Conservation (phyloP, 2,113 vertebrate genomes). For the Telmatochromis brichardi region DNA sequence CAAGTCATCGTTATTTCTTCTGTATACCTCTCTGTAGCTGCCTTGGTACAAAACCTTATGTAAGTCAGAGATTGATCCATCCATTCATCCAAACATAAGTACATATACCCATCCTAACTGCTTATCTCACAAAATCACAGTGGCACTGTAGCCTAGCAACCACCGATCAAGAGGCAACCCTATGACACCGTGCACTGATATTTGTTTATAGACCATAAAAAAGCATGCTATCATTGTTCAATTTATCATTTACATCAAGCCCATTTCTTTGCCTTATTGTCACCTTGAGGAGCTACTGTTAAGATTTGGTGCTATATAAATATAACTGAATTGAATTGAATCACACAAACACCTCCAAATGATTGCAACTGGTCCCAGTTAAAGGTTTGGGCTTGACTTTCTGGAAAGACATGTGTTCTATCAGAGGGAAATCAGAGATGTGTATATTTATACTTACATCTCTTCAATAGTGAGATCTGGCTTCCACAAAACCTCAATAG, state of each 20-base stretch:
- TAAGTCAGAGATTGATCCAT: too few relatives aligned
- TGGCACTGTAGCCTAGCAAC: not conserved
- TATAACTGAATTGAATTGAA: not conserved
- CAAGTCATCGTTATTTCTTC: too few relatives aligned
- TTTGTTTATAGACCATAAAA: not conserved
- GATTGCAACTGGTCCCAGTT: not conserved
- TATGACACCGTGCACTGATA: not conserved
- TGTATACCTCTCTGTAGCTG: too few relatives aligned
- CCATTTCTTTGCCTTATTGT: not conserved
- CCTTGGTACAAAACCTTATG: too few relatives aligned
- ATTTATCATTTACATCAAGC: too few relatives aligned
- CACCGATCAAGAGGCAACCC: not conserved
- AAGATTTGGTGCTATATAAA: not conserved
- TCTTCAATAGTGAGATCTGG: slow-evolving; percentile 51
- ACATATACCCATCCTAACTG: not conserved
- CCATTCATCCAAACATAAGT: too few relatives aligned
- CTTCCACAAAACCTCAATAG: slow-evolving; percentile 37
- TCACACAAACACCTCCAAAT: not conserved
- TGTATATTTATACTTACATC: slow-evolving; percentile 14
- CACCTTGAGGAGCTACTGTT: not conserved
- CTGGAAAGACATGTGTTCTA: not conserved
- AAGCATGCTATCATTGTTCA: not conserved
- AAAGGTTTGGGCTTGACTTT: not conserved
- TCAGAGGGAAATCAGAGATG: not conserved
- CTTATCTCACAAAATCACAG: not conserved